Evolutionary conservation across 2,888 invertebrate species (phyloP), one percentile per base, ranked within the genome.

Genomic region (Pammene aurita): DNA sequence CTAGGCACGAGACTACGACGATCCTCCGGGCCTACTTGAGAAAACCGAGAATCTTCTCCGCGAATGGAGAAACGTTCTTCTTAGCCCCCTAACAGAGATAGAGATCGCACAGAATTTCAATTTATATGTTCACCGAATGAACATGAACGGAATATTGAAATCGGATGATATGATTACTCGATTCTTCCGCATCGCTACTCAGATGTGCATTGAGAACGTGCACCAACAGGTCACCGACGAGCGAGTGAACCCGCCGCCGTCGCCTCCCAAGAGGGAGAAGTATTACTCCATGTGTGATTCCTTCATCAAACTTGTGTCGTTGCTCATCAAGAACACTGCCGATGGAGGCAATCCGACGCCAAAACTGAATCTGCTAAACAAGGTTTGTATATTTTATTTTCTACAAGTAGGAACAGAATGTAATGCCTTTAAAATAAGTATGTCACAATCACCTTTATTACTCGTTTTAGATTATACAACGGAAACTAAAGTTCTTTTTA

Each of bases 111-210:
- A 98, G 87, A 97, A 98, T 50, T 98, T 99, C 87, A 96, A 97
- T 73, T 92, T 97, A 75, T 99, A 99, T 88, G 98, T 99, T 5
- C 97, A 97, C 81, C 97, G 98, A 87, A 98, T 99, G 98, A 98
- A 98, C 85, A 94, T 97, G 86, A 79, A 89, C 55, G 91, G 99
- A 5, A 98, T 99, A 71, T 93, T 99, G 64, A 99, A 99, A 87
- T 98, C 98, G 0, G 99, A 99, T 83, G 99, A 99, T 82, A 94
- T 98, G 80, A 98, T 99, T 72, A 98, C 98, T 0, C 93, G 99
- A 69, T 99, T 99, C 93, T 99, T 99, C 94, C 95, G 99, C 54
- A 95, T 99, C 72, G 98, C 98, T 67, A 98, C 98, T 0, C 98
- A 99, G 86, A 96, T 98, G 94, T 99, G 99, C 87, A 97, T 99